Conservation (phyloP, 2,113 vertebrate genomes). For the Laticauda laticaudata region DNA sequence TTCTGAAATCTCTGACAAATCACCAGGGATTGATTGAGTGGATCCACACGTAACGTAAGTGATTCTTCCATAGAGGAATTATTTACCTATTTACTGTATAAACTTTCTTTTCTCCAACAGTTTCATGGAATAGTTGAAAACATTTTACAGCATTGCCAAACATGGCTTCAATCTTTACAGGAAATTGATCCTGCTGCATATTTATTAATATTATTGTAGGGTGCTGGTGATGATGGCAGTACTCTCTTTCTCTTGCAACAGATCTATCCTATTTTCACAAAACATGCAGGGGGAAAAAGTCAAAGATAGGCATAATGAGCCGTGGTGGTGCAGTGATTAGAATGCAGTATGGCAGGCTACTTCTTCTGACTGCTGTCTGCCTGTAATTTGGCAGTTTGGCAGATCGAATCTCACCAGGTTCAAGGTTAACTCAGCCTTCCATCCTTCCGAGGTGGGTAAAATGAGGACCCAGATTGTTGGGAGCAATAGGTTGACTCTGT, state of each 20-base stretch:
- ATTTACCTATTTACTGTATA: neutral
- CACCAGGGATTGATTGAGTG: neutral
- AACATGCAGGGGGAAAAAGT: neutral
- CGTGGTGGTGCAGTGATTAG: too few relatives aligned
- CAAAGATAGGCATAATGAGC: neutral
- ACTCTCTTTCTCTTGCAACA: neutral
- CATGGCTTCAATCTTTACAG: neutral
- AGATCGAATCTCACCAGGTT: too few relatives aligned
- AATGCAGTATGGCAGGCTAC: too few relatives aligned
- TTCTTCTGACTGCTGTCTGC: too few relatives aligned
- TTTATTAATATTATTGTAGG: neutral
- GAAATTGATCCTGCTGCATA: neutral
- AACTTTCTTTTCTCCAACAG: neutral
- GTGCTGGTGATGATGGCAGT: neutral
- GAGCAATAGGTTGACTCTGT: too few relatives aligned
- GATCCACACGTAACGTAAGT: neutral
- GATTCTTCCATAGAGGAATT: neutral
- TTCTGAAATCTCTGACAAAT: neutral
- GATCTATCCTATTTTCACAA: neutral
- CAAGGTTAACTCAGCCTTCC: too few relatives aligned
- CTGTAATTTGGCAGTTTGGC: too few relatives aligned
- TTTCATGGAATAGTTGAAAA: neutral
- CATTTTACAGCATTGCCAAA: neutral
- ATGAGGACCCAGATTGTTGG: too few relatives aligned
- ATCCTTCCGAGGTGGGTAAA: too few relatives aligned